These are phyloP conservation scores for Megalurothrips usitatus DNA, from an alignment of 2,888 invertebrate genomes.

Conservation along the genomic window DNA sequence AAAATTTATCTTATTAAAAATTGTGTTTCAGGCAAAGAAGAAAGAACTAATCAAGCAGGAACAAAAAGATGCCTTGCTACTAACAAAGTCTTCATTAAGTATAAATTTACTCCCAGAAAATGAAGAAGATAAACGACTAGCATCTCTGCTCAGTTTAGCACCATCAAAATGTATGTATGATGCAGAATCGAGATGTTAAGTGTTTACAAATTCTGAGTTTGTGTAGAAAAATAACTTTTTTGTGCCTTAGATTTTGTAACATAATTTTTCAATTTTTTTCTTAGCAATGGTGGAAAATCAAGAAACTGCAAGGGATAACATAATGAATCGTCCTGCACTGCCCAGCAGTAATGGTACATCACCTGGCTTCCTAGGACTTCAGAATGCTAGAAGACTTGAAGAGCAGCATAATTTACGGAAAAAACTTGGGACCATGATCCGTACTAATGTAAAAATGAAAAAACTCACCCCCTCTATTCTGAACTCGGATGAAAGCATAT, in stretches of 20 bases:
- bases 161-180: slow-evolving; percentile 52
- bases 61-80: slow-evolving; percentile 62
- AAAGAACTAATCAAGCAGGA: slow-evolving; percentile 67
- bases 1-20: slow-evolving; percentile 34
- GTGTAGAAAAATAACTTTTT: background rate
- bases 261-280: background rate
- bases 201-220: background rate
- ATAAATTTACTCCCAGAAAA: slow-evolving; percentile 74
- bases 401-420: background rate
- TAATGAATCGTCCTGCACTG: background rate
- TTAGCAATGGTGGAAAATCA: slow-evolving; percentile 4
- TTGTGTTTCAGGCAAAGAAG: slow-evolving; percentile 57
- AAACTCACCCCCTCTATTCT: background rate
- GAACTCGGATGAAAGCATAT: background rate
- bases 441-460: background rate
- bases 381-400: background rate
- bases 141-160: slow-evolving; percentile 66
- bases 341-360: background rate
- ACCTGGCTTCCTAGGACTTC: background rate
- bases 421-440: background rate
- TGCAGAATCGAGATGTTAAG: background rate
- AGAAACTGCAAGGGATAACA: background rate
- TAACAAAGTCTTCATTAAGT: slow-evolving; percentile 70
- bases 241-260: background rate
- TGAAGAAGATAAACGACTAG: slow-evolving; percentile 74